Percentiles rank a stretch among this genome's conserved stretches.
Conservation (phyloP, 2,888 invertebrate species). For the Sinentomon sp. region DNA sequence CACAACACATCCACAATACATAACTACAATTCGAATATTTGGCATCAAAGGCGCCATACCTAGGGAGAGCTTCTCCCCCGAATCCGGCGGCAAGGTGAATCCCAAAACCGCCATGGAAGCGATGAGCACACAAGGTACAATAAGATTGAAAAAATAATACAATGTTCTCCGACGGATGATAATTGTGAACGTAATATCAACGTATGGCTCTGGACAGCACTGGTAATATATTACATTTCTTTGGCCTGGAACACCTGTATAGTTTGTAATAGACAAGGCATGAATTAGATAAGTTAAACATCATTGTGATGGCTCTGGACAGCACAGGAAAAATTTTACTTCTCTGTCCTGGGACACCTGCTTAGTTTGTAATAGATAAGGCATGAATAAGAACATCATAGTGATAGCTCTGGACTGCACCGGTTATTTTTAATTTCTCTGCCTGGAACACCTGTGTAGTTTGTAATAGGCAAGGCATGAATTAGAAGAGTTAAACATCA, state of each 20-base stretch:
- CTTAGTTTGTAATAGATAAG: no score
- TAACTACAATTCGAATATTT: no score
- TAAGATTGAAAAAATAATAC: slow-evolving; percentile 98
- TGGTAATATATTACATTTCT: slow-evolving; percentile 81
- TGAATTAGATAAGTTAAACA: no score
- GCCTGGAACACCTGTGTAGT: slow-evolving; percentile 69
- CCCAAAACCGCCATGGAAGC: slow-evolving; percentile 94
- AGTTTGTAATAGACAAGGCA: no score
- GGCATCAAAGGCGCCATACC: no score
- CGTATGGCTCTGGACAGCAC: slow-evolving; percentile 93
- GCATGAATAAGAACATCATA: no score
- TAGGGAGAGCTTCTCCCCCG: slow-evolving; percentile 80
- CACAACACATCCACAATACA: no score
- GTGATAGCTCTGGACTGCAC: slow-evolving; percentile 94
- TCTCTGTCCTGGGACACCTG: slow-evolving; percentile 76
- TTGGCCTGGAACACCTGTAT: slow-evolving; percentile 70
- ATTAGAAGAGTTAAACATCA: no score
- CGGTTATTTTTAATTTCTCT: slow-evolving; percentile 82
- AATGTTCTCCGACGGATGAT: slow-evolving; percentile 83
- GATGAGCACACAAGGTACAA: slow-evolving; percentile 94
- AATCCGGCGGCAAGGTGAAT: slow-evolving; percentile 92
- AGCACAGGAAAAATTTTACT: slow-evolving; percentile 89
- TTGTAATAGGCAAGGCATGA: no score
- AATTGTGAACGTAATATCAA: slow-evolving; percentile 88
- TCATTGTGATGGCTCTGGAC: slow-evolving; percentile 94